Base-by-base conservation (phyloP, 2,888 invertebrate genomes). In the Gasteruption jaculator region DNA sequence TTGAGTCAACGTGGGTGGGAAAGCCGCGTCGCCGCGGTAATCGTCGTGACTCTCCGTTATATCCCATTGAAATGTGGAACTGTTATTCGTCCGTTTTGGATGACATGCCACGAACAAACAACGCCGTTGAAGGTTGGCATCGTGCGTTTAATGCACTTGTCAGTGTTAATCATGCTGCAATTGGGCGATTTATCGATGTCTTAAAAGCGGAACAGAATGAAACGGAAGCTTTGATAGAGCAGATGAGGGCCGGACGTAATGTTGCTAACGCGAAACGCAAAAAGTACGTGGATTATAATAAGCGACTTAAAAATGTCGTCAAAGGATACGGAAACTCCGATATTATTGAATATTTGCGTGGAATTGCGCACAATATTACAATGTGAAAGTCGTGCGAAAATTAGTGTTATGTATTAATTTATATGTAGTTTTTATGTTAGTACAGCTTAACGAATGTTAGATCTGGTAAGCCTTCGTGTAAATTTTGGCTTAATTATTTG, bases 51-150 rank as follows among this genome's bases (percentile, higher is more conserved):
- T 16, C 8, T 7, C 32, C 8, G 5, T 5, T 7, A 18, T 32
- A 16, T 12, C 18, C 7, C 7, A 32, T 35, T 10, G 15, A 22
- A 20, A n/a, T 12, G 7, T 35, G 35, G 35, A 35, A 35, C 24
- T 12, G 3, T n/a, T 35, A 35, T 22, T 6, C 20, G n/a, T 21
- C 35, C 7, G 15, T 15, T 8, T n/a, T 35, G 6, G 15, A 35
- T 12, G 35, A 35, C 14, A 8, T 35, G 12, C 22, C 35, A 8
- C 2, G 35, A 22, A 35, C 35, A 10, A 35, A 35, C 14, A 35
- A 35, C 14, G n/a, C 12, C 12, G 35, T 35, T 22, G 24, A 35
- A 22, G 35, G 35, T 2, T 35, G 35, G 35, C 35, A 35, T 14
- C 11, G 22, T 12, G 35, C 35, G 3, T 35, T 35, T 22, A 12